These are phyloP conservation scores for Siphamia tubifer DNA, from an alignment of 2,113 vertebrate species.

Conservation along the genomic window DNA sequence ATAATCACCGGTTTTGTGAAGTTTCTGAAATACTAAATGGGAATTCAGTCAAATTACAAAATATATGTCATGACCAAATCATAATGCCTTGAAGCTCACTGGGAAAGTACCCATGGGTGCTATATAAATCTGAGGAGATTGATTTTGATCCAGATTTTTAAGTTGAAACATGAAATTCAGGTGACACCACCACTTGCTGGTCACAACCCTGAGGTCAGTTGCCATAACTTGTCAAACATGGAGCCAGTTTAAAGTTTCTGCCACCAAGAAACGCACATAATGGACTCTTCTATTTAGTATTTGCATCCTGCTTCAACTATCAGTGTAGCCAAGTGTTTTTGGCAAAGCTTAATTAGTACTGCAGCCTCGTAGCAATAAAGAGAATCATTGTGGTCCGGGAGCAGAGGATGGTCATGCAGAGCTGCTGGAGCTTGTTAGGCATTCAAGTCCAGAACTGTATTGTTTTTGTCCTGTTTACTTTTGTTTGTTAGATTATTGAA, in stretches of 20 bases:
- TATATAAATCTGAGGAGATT: neutral
- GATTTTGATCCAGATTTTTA: neutral
- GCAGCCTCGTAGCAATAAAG: conserved; percentile 48
- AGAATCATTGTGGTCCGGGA: conserved; percentile 54
- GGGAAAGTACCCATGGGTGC: no score
- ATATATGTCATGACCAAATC: no score
- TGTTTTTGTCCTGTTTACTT: conserved; percentile 35
- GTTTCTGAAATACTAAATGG: no score
- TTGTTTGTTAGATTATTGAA: conserved; percentile 13
- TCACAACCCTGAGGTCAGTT: conserved; percentile 22
- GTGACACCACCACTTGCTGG: conserved; percentile 15
- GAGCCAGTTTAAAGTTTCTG: conserved; percentile 51
- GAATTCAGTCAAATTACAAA: no score
- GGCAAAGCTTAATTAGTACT: conserved; percentile 56
- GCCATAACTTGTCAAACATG: conserved; percentile 48
- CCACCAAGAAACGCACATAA: conserved; percentile 70
- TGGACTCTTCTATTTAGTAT: conserved; percentile 68
- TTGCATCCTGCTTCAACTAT: conserved; percentile 60
- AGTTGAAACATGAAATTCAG: conserved; percentile 27
- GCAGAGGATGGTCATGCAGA: conserved; percentile 47
- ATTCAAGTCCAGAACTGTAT: conserved; percentile 30
- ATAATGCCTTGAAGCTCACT: no score
- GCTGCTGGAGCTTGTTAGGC: conserved; percentile 41
- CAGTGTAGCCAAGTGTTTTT: conserved; percentile 73
- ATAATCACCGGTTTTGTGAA: no score